Evolutionary conservation across 1,140 invertebrate genomes (phyloP).

Genomic region (Dreissena rostriformis): DNA sequence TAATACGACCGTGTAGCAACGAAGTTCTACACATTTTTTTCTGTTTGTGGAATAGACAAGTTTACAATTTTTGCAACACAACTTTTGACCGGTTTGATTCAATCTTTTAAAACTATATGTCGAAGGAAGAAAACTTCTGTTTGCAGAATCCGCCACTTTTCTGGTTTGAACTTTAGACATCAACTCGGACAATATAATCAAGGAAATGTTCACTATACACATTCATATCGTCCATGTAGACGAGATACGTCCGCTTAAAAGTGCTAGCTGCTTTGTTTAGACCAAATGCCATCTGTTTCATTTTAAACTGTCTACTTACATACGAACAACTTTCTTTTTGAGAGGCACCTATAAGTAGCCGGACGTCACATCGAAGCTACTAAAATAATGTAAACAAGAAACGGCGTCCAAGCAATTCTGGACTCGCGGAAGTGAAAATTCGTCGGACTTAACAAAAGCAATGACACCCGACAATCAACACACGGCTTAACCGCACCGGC

Average conservation of each 20-base stretch:
- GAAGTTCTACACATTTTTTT: conserved; percentile 55
- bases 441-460: conserved; percentile 15
- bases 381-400: not conserved
- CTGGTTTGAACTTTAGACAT: conserved; percentile 54
- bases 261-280: conserved; percentile 13
- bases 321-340: conserved; percentile 61
- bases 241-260: conserved; percentile 37
- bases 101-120: conserved; percentile 50
- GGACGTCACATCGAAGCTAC: conserved; percentile 22
- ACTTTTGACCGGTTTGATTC: conserved; percentile 19
- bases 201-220: conserved; percentile 44
- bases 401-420: conserved; percentile 38
- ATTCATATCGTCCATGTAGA: conserved; percentile 63
- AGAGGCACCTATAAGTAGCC: conserved; percentile 78
- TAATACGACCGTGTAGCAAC: conserved; percentile 55
- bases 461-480: conserved; percentile 29
- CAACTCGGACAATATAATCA: conserved; percentile 22
- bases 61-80: conserved; percentile 16
- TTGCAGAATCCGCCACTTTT: conserved; percentile 57
- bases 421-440: conserved; percentile 14
- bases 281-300: conserved; percentile 14
- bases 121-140: conserved; percentile 55
- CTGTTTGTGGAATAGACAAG: conserved; percentile 51
- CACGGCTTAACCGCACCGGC: conserved; percentile 15
- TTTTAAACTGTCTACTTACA: conserved; percentile 28